These are phyloP conservation scores for Carcharodon carcharias DNA, from an alignment of 2,797 vertebrate species.

Conservation along the genomic window DNA sequence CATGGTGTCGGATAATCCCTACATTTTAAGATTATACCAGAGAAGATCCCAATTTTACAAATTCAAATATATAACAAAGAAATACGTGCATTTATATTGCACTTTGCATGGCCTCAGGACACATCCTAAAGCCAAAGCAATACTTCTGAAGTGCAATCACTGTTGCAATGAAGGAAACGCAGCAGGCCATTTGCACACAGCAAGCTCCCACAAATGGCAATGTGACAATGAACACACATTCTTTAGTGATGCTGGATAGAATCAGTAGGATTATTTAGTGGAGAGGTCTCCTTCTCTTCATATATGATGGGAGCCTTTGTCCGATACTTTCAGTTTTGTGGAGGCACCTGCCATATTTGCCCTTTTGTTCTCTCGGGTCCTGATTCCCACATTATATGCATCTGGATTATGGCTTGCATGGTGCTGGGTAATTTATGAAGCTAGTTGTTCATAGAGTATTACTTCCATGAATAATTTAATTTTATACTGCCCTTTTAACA, in stretches of 20 bases:
- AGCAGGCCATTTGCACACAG: neutral
- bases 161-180: neutral
- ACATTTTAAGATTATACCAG: neutral
- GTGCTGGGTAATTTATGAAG: neutral
- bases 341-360: neutral
- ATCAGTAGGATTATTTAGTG: no score
- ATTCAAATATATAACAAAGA: neutral
- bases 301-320: no score
- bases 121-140: neutral
- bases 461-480: neutral
- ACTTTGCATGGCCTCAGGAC: neutral
- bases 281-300: no score
- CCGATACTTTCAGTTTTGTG: neutral
- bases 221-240: neutral
- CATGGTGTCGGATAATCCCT: neutral
- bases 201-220: neutral
- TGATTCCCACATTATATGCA: neutral
- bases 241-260: no score
- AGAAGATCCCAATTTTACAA: neutral
- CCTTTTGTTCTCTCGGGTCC: neutral
- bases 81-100: neutral
- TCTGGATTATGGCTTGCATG: neutral
- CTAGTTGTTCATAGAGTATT: neutral
- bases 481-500: neutral
- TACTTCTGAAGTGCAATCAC: neutral